These are phyloP conservation scores for Halisarca cf. caerulea DNA, from an alignment of 37 sponge, comb jelly and placozoan genomes.

Conservation along the genomic window DNA sequence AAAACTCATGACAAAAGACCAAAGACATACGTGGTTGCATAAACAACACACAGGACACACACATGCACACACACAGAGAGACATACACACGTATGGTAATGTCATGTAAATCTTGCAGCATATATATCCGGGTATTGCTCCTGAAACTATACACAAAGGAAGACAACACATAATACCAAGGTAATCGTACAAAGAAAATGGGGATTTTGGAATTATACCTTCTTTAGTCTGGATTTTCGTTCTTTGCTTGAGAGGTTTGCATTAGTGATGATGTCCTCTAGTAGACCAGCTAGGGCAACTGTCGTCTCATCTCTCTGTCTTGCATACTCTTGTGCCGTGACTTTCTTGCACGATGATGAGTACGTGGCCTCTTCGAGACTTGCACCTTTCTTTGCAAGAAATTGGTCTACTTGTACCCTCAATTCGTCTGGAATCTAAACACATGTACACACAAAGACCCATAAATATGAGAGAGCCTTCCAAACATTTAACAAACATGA, in stretches of 20 bases:
- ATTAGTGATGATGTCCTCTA: slow-evolving; percentile 50
- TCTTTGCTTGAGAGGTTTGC: slow-evolving; percentile 41
- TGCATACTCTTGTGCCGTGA: slow-evolving; percentile 43
- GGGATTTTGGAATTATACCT: neutral
- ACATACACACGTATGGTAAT: no score
- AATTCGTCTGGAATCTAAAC: slow-evolving; percentile 54
- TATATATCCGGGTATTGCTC: slow-evolving; percentile 67
- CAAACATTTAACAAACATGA: neutral
- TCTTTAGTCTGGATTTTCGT: slow-evolving; percentile 59
- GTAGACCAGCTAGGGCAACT: slow-evolving; percentile 23
- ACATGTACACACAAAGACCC: neutral
- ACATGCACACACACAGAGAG: no score
- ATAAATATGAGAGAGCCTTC: neutral
- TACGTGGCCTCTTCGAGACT: neutral
- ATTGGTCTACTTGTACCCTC: slow-evolving; percentile 39
- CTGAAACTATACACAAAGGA: slow-evolving; percentile 57
- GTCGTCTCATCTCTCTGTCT: slow-evolving; percentile 21
- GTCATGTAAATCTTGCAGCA: slow-evolving; percentile 28
- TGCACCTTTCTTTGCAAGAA: neutral
- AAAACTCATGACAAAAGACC: no score
- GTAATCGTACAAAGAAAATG: neutral
- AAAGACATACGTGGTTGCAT: no score
- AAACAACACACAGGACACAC: no score
- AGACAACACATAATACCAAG: neutral
- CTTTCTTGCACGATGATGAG: slow-evolving; percentile 45